phyloP scores from a whole-genome alignment of 2,113 vertebrate species.

The Poecile atricapillus region DNA sequence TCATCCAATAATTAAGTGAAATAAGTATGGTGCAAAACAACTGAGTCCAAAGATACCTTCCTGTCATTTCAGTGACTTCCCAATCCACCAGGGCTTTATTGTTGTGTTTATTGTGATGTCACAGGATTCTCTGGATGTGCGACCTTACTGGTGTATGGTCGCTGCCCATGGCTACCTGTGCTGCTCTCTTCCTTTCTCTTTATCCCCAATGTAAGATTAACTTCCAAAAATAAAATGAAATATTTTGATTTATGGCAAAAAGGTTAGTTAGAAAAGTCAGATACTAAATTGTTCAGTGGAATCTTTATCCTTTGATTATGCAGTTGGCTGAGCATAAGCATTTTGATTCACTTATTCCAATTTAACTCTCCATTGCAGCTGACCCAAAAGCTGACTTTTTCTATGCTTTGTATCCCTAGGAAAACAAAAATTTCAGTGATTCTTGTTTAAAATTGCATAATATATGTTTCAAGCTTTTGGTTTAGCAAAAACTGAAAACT shows the following conservation, averaged over 20 bases:
- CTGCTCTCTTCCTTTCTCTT: not conserved
- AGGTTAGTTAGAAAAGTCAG: constrained; percentile 3
- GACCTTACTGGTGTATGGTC: not conserved
- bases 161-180: not conserved
- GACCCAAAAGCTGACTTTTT: constrained; percentile 28
- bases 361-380: constrained; percentile 22
- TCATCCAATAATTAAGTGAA: not conserved
- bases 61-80: not conserved
- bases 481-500: not conserved
- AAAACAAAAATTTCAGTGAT: constrained; percentile 51
- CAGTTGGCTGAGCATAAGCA: constrained; percentile 37
- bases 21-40: not conserved
- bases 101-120: not conserved
- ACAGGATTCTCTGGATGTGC: not conserved
- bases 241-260: constrained; percentile 53
- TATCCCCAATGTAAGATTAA: not conserved
- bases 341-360: constrained; percentile 45
- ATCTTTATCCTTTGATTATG: constrained; percentile 48
- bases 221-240: constrained; percentile 31
- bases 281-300: constrained; percentile 34
- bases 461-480: constrained; percentile 3
- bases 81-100: not conserved
- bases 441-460: constrained; percentile 38
- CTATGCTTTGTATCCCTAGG: constrained; percentile 18
- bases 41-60: not conserved